Conservation (phyloP, 2,888 invertebrate species). For the Pollenia amentaria region DNA sequence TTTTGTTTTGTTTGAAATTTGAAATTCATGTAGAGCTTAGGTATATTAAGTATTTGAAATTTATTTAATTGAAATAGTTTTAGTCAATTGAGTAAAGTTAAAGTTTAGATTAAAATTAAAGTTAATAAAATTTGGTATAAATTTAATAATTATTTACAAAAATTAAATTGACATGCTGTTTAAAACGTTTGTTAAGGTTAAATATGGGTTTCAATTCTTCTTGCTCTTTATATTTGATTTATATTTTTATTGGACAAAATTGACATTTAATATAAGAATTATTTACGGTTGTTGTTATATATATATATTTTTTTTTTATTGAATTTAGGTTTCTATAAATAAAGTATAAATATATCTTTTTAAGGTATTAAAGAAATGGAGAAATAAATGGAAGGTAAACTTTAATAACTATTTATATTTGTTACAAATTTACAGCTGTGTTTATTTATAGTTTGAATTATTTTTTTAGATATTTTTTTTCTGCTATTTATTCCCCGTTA, state of each 20-base stretch:
- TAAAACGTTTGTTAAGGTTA: constrained; percentile 49
- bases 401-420: constrained; percentile 51
- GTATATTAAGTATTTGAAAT: constrained; percentile 18
- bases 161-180: constrained; percentile 68
- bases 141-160: constrained; percentile 53
- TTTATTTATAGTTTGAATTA: constrained; percentile 25
- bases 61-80: constrained; percentile 55
- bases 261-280: constrained; percentile 74
- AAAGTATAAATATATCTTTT: constrained; percentile 6
- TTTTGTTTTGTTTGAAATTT: background rate
- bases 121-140: constrained; percentile 28
- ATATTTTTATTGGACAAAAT: constrained; percentile 76
- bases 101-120: constrained; percentile 28
- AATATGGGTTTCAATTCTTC: constrained; percentile 41
- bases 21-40: constrained; percentile 13
- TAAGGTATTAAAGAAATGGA: constrained; percentile 28
- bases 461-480: constrained; percentile 15
- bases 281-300: constrained; percentile 25
- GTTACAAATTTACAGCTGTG: constrained; percentile 68
- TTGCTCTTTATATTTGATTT: constrained; percentile 46
- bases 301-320: constrained; percentile 10
- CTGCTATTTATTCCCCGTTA: constrained; percentile 23
- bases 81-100: constrained; percentile 35
- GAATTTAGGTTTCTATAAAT: constrained; percentile 36
- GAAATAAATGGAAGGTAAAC: constrained; percentile 39